Conservation (phyloP, 2,888 invertebrate species). For the Eristalis pertinax region DNA sequence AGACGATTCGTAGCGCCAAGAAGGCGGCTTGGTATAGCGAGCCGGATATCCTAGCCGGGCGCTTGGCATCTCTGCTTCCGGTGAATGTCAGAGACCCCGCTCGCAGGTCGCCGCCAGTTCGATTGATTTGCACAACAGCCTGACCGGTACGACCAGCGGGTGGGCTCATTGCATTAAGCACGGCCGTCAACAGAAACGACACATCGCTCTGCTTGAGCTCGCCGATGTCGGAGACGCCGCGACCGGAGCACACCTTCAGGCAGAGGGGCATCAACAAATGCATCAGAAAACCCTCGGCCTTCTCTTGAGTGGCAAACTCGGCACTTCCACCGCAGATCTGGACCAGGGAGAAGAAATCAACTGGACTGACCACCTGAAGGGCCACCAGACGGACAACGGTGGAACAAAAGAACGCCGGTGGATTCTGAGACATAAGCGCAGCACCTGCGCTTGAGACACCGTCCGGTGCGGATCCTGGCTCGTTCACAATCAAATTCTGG, state of each 20-base stretch:
- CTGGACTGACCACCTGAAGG: conserved; percentile 95
- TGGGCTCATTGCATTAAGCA: conserved; percentile 93
- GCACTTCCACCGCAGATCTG: conserved; percentile 96
- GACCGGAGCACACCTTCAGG: conserved; percentile 95
- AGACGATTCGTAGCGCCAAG: conserved; percentile 95
- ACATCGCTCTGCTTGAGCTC: conserved; percentile 94
- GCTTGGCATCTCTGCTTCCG: conserved; percentile 89
- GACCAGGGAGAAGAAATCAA: conserved; percentile 95
- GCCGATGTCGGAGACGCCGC: conserved; percentile 94
- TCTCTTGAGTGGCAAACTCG: conserved; percentile 93
- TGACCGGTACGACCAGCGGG: conserved; percentile 88
- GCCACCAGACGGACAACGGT: conserved; percentile 97
- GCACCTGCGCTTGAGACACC: conserved; percentile 92
- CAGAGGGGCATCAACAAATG: conserved; percentile 98
- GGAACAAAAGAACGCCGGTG: conserved; percentile 97
- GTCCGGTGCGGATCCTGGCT: conserved; percentile 83
- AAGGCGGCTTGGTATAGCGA: conserved; percentile 92
- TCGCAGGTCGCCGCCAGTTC: conserved; percentile 87
- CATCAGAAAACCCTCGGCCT: conserved; percentile 97
- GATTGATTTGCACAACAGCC: conserved; percentile 86
- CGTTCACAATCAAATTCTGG: conserved; percentile 85
- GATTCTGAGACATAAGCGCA: conserved; percentile 94
- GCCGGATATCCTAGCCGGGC: conserved; percentile 88
- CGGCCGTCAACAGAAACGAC: conserved; percentile 93
- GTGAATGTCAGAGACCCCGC: conserved; percentile 92